Evolutionary conservation across 2,113 vertebrate genomes (phyloP).

Genomic region (Oryctolagus cuniculus): mOryCun1.1 NC_091444.1:57198501-57199000

Average conservation of each 20-base stretch:
- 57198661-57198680: neutral
- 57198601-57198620: neutral
- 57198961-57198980: neutral
- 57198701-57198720: fast-evolving
- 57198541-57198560: neutral
- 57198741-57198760: neutral
- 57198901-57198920: neutral
- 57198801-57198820: neutral
- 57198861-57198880: neutral
- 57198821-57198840: neutral
- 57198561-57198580: neutral
- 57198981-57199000: constrained; percentile 82
- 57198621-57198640: neutral
- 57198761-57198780: neutral
- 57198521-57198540: neutral
- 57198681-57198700: neutral
- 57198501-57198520: neutral
- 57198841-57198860: neutral
- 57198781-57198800: neutral
- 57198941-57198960: neutral
- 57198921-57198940: neutral
- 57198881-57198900: neutral
- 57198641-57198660: neutral
- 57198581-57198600: constrained; percentile 9
- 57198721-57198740: neutral